Conservation (phyloP, 2,888 invertebrate species). For the Lydus trimaculatus region DNA sequence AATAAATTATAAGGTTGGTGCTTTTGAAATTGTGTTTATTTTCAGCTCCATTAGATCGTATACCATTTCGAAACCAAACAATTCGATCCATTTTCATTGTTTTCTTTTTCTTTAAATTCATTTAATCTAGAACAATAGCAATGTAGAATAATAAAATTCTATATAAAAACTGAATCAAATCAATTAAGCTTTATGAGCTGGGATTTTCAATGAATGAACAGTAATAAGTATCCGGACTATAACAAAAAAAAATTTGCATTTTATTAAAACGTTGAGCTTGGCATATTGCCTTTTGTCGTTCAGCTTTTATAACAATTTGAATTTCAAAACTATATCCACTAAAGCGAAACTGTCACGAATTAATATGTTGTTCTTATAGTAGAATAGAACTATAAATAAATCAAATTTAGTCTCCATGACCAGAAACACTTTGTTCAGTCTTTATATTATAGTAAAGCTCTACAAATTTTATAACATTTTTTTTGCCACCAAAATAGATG, state of each 20-base stretch:
- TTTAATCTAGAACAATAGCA: background rate
- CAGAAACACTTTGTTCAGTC: too few relatives aligned
- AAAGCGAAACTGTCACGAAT: too few relatives aligned
- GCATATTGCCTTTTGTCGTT: background rate
- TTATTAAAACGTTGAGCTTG: constrained; percentile 16
- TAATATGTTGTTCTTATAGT: too few relatives aligned
- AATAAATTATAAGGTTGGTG: background rate
- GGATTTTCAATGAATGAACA: background rate
- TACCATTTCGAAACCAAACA: background rate
- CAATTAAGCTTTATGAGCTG: background rate
- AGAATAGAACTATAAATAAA: too few relatives aligned
- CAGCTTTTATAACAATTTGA: background rate
- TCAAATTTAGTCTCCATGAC: too few relatives aligned
- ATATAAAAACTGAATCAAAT: background rate
- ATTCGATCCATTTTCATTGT: background rate
- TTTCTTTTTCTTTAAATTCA: background rate
- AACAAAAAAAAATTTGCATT: constrained; percentile 13
- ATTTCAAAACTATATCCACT: too few relatives aligned
- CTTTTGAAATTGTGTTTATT: background rate
- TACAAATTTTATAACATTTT: too few relatives aligned
- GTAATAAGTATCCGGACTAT: background rate
- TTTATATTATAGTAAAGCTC: too few relatives aligned
- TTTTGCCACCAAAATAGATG: too few relatives aligned
- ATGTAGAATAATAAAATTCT: background rate
- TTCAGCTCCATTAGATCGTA: background rate